Evolutionary conservation across 2,113 vertebrate genomes (phyloP), one percentile per base, ranked within the genome.

Genomic region (Hyla sarda): DNA sequence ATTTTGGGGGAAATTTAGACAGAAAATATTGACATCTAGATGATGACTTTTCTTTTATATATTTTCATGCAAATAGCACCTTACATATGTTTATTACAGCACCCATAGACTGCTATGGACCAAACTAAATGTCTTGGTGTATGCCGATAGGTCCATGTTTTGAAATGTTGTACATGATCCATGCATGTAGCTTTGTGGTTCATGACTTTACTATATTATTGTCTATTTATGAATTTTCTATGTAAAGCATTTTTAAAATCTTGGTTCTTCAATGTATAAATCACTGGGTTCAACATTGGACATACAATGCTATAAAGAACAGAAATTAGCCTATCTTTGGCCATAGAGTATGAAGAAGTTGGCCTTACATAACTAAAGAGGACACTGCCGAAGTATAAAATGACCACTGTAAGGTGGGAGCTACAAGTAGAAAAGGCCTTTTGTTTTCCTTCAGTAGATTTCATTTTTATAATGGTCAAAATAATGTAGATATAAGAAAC

Each of bases 261-360:
- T 11, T 78, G 54, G 16, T 85, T 85, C 50, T 78, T 85, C 12
- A 85, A 54, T 10, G 73, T 67, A 30, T 85, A 85, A 67, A 85
- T 85, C 23, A 85, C 17, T 34, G 83, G 83, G 60, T 85, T 85
- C 5, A 85, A 65, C 83, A 78, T 85, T 37, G 83, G 83, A 23
- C 73, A 50, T 23, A 85, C 73, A 32, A 85, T 47, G 54, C 83
- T 85, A 25, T 85, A 85, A 1, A 85, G 32, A 6, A 78, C 74
- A 11, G 83, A 85, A 25, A 85, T 69, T 14, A 85, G 1, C 14
- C 60, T 34, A 28, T 85, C 74, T 47, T 78, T 85, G 10, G 41
- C 45, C 58, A 77, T 48, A 52, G 83, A 85, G 30, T 77, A 77
- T 14, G 83, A 19, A n/a, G 83, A 84, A 65, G 37, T 60, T 65